Conservation (phyloP, 2,113 vertebrate species). For the Pygoscelis adeliae region DNA sequence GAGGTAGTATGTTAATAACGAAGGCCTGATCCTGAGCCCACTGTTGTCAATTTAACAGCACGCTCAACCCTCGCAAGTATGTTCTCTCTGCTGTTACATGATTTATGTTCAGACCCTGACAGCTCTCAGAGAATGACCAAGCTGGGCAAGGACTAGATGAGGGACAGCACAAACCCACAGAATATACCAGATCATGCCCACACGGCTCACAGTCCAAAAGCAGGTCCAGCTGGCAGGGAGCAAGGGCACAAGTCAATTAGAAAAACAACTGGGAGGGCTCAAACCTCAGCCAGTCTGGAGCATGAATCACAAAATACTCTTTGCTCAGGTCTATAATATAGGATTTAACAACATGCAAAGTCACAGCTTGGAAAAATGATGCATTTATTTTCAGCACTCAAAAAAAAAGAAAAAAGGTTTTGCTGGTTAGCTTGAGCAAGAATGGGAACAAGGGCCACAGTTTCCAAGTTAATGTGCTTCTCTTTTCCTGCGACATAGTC, state of each 20-base stretch:
- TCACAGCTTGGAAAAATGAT: background rate
- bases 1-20: background rate
- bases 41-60: background rate
- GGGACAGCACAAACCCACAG: background rate
- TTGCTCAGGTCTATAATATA: background rate
- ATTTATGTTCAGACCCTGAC: background rate
- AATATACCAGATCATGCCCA: background rate
- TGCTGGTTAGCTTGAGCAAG: background rate
- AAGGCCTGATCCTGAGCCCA: background rate
- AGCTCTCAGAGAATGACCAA: background rate
- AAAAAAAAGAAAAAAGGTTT: background rate
- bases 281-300: background rate
- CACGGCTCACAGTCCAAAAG: background rate
- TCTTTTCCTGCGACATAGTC: background rate
- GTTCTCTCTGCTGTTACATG: background rate
- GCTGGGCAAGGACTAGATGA: background rate
- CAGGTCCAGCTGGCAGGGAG: background rate
- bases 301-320: background rate
- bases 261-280: background rate
- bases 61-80: rapidly evolving
- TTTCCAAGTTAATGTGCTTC: background rate
- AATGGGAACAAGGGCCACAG: background rate
- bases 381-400: background rate
- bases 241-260: background rate
- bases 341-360: background rate